Percentiles rank a stretch among this genome's conserved stretches.
Conservation (phyloP, 2,797 vertebrate genomes). For the Anguilla obscura region DNA sequence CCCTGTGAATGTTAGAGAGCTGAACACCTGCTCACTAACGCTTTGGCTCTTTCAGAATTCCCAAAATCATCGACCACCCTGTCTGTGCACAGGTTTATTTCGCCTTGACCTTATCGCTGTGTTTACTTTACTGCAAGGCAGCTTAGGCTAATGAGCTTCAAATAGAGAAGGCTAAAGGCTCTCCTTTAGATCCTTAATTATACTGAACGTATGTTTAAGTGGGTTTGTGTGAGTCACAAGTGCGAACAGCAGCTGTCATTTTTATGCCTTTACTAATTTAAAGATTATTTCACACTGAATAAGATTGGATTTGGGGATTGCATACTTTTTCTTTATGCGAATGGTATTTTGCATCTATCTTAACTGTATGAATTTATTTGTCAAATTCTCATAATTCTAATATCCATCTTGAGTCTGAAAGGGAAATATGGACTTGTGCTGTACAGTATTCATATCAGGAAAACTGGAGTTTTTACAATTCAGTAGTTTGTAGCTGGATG, state of each 20-base stretch:
- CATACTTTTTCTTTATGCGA: too few relatives aligned
- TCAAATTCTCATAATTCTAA: too few relatives aligned
- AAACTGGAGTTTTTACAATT: neutral
- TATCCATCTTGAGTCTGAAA: too few relatives aligned
- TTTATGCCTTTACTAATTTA: conserved; percentile 11
- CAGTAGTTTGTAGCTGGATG: neutral
- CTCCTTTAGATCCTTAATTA: neutral
- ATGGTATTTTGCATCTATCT: too few relatives aligned
- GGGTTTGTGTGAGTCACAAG: neutral
- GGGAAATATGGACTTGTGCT: too few relatives aligned
- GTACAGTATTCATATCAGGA: neutral
- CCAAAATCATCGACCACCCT: neutral
- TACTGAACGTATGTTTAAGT: neutral
- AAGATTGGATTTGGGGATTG: too few relatives aligned
- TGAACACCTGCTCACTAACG: neutral
- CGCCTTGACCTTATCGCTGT: neutral
- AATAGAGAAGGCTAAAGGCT: neutral
- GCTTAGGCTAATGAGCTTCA: neutral
- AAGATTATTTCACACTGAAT: too few relatives aligned
- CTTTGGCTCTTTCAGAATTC: neutral
- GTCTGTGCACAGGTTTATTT: neutral
- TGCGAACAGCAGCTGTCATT: neutral
- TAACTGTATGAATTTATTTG: too few relatives aligned
- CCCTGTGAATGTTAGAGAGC: neutral
- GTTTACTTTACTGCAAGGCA: neutral